These are phyloP conservation scores for Scaptomyza caliginosa DNA, from an alignment of 2,888 invertebrate species.

Conservation along the genomic window DNA sequence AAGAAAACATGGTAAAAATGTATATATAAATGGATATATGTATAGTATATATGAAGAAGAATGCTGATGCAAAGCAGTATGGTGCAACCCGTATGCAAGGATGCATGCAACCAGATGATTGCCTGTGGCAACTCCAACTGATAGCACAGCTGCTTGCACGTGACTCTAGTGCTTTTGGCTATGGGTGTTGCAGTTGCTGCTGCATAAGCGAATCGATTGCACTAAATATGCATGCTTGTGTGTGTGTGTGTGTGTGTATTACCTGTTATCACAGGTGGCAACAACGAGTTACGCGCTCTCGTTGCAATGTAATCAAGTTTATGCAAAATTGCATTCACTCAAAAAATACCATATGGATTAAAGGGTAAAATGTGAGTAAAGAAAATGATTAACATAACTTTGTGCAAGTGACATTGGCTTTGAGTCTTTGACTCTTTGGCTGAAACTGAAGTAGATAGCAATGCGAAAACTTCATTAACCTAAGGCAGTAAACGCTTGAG, in stretches of 20 bases:
- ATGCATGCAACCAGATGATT: neutral
- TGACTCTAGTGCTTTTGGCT: constrained; percentile 14
- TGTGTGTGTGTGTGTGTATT: neutral
- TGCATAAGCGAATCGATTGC: constrained; percentile 29
- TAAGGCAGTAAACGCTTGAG: neutral
- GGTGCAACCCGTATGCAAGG: neutral
- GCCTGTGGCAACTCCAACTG: constrained; percentile 23
- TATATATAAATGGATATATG: neutral
- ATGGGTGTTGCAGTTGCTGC: constrained; percentile 2
- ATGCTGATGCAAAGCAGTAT: neutral
- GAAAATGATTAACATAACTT: neutral
- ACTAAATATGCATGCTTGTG: neutral
- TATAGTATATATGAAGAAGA: constrained; percentile 1
- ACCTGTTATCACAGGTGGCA: constrained; percentile 16
- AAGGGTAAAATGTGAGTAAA: neutral
- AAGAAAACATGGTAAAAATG: neutral
- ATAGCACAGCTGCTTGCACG: constrained; percentile 21
- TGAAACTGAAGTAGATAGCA: neutral
- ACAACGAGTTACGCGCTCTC: neutral
- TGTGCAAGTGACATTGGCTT: neutral
- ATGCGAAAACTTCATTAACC: neutral
- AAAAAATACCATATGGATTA: neutral
- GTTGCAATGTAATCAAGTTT: constrained; percentile 1
- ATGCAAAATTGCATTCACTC: neutral
- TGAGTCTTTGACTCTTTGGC: neutral